phyloP scores from a whole-genome alignment of 2,113 vertebrate genomes.

The Morphnarchus princeps region DNA sequence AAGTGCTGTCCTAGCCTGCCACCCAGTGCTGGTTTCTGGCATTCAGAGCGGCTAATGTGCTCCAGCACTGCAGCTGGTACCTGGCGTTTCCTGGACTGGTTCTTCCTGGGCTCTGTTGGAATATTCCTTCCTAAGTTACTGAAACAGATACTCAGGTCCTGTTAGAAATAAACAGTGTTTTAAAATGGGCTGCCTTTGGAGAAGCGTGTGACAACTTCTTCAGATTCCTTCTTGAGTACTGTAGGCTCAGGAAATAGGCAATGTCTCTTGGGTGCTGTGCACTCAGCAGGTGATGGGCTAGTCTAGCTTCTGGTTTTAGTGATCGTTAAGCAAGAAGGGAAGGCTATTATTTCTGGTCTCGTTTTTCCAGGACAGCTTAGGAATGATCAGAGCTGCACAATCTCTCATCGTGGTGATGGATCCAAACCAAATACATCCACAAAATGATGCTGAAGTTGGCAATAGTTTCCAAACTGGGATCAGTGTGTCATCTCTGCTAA shows the following conservation, averaged over 20 bases:
- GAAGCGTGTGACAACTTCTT: background rate
- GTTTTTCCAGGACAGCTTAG: background rate
- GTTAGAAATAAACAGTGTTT: background rate
- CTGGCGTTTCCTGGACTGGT: background rate
- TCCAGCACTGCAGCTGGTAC: background rate
- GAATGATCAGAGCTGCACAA: background rate
- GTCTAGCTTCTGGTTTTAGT: background rate
- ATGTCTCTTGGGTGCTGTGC: background rate
- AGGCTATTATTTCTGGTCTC: background rate
- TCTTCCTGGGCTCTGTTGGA: background rate
- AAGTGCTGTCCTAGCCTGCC: constrained; percentile 70
- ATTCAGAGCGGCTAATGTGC: background rate
- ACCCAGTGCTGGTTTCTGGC: constrained; percentile 66
- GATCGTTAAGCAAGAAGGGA: background rate
- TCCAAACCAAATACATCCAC: background rate
- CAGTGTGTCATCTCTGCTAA: background rate
- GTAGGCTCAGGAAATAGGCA: background rate
- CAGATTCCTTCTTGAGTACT: background rate
- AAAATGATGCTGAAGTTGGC: background rate
- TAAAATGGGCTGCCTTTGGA: background rate
- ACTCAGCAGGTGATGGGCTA: background rate
- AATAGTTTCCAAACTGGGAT: background rate
- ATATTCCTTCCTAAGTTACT: background rate
- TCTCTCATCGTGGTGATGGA: background rate
- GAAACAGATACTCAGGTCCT: background rate